Evolutionary conservation across 1,140 invertebrate species (phyloP), one percentile per base, ranked within the genome.

Genomic region (Megathymus violae): DNA sequence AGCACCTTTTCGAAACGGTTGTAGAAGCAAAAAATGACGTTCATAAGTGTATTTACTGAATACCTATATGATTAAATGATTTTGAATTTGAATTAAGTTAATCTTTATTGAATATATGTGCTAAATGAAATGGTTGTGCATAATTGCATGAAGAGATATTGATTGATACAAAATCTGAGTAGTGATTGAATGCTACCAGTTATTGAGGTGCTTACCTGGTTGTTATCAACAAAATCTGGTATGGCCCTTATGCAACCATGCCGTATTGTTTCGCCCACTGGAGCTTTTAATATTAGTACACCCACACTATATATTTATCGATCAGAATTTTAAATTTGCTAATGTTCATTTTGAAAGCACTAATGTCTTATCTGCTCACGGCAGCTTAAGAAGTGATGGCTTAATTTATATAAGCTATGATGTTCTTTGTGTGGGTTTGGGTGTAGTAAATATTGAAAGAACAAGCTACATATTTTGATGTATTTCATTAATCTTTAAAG

Each of bases 241-340:
- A 62, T 64, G 66, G 65, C 64, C 43, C 62, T 78, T 71, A 76
- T 76, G 74, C 69, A 78, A 74, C 14, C 16, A 44, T 67, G 64
- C 62, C 51, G 76, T 69, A 81, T 80, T 82, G 77, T 82, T 76
- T 71, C 58, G 44, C 80, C 80, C 72, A 82, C 80, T 69, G 59
- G 16, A 46, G 41, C 58, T 72, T 74, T 74, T 67, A 62, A 75
- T 70, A 74, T 59, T 65, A 59, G 43, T 34, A 44, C 74, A 36
- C 79, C 71, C 65, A 78, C 77, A 52, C 60, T 51, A 50, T 13
- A 36, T 22, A 40, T 52, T 50, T 64, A 72, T 66, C 69, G 64
- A 67, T 70, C 59, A 66, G 71, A 74, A 62, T 71, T 27, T 58
- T 69, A 67, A 73, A 74, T 70, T 66, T 69, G 51, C 36, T 59